These are phyloP conservation scores for Pollenia amentaria DNA, from an alignment of 2,888 invertebrate species.

Conservation along the genomic window DNA sequence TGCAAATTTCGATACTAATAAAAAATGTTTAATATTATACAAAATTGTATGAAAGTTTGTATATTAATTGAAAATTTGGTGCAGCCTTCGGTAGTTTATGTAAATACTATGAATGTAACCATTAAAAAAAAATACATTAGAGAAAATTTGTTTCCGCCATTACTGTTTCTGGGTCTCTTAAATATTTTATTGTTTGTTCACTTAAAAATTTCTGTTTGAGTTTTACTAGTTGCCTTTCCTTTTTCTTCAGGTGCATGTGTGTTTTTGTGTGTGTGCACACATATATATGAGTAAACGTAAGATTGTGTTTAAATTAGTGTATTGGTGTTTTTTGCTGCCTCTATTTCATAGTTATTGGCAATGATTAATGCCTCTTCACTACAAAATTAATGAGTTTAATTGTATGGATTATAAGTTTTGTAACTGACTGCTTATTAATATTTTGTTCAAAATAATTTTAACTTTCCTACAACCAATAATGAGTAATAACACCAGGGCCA, in stretches of 20 bases:
- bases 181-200: not conserved
- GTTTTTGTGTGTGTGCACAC: not conserved
- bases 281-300: not conserved
- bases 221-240: constrained; percentile 44
- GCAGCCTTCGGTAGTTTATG: too few relatives aligned
- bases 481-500: not conserved
- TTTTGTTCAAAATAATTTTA: constrained; percentile 34
- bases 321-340: constrained; percentile 15
- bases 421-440: constrained; percentile 42
- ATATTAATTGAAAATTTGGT: too few relatives aligned
- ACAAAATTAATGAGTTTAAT: constrained; percentile 70
- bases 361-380: constrained; percentile 68
- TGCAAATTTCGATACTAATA: too few relatives aligned
- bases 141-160: too few relatives aligned
- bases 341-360: constrained; percentile 42
- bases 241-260: not conserved
- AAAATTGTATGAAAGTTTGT: too few relatives aligned
- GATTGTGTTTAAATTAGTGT: not conserved
- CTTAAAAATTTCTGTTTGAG: not conserved
- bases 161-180: too few relatives aligned
- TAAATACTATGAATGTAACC: too few relatives aligned
- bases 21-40: too few relatives aligned
- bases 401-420: constrained; percentile 59
- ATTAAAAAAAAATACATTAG: too few relatives aligned
- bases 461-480: not conserved